Evolutionary conservation across 2,888 invertebrate species (phyloP), one percentile per base, ranked within the genome.

Genomic region (Thysanoteuthis rhombus): DNA sequence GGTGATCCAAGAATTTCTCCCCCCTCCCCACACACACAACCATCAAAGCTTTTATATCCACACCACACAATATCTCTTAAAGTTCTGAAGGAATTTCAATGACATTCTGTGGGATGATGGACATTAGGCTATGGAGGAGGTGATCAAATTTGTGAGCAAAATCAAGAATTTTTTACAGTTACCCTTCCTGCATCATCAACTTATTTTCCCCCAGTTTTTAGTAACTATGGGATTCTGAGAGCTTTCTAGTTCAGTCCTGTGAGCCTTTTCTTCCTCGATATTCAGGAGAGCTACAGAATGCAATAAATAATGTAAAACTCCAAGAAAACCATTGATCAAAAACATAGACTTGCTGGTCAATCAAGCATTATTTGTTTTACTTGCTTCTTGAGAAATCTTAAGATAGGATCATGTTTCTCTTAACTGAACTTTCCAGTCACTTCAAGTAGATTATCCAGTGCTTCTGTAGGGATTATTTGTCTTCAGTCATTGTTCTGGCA

Each of bases 401-500:
- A 75, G n/a, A 75, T 75, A n/a, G 75, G n/a, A 75, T 75, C 75
- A 75, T 75, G 75, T 75, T 75, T 75, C 75, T n/a, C 16, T n/a
- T n/a, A 75, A 75, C 75, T 75, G 75, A 75, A 75, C 75, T 75
- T 75, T 75, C 75, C 75, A 75, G 75, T 75, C 75, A 75, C 75
- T 75, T 75, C 75, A 75, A 75, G 75, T 75, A 75, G 75, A 75
- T 75, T 75, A 75, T 75, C 36, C 75, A 16, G n/a, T n/a, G 75
- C 75, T 75, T 75, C 75, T 75, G 10, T 75, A 75, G 75, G 75
- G n/a, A 75, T 75, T 75, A 75, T 75, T 75, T 75, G n/a, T n/a
- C 16, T 75, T 75, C n/a, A 75, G 75, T 75, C 75, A n/a, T 36
- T 75, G 75, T 36, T 75, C n/a, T 36, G 75, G 36, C 75, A 75